Base-by-base conservation (phyloP, 2,113 vertebrate species). In the Erpornis zantholeuca region DNA sequence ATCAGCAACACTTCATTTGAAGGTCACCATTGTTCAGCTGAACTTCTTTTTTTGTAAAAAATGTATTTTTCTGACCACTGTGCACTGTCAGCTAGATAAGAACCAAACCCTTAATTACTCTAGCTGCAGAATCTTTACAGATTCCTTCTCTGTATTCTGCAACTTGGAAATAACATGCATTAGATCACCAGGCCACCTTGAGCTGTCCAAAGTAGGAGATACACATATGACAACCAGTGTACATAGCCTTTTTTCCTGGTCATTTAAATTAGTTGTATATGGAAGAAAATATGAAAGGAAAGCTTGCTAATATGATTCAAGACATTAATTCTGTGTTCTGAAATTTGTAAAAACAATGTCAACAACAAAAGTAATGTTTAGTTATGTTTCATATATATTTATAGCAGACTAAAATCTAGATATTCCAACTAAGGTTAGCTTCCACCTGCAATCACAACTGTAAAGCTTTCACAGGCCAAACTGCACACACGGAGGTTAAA, bases 401-500 rank as follows among this genome's bases (percentile, higher is more conserved):
- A 24, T 21, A 61, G 16, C 13, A 75, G 3, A 35, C 36, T 70
- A 21, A 70, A 79, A 31, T 53, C 38, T 45, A 65, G 24, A 38
- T 52, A 57, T 69, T 49, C 31, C 11, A 49, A 0, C 21, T 47
- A 31, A 78, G 8, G 35, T 64, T 56, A 79, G 5, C 3, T 66
- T 80, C 29, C 14, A 82, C 25, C 33, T 82, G 5, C 7, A 52
- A 25, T 59, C 44, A 71, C 3, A 25, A 25, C 1, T 20, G 11
- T 54, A 80, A 70, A 25, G 3, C 15, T 80, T 80, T 25, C 25
- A 64, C 17, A 15, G 15, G 25, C 22, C n/a, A 90, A 59, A 59
- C 3, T 60, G 24, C 25, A 29, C 0, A 0, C 18, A 11, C 0
- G 0, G 35, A 72, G 4, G 3, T 72, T 80, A 66, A 72, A 85